Base-by-base conservation (phyloP, 2,888 invertebrate genomes). In the Papilio elwesi region DNA sequence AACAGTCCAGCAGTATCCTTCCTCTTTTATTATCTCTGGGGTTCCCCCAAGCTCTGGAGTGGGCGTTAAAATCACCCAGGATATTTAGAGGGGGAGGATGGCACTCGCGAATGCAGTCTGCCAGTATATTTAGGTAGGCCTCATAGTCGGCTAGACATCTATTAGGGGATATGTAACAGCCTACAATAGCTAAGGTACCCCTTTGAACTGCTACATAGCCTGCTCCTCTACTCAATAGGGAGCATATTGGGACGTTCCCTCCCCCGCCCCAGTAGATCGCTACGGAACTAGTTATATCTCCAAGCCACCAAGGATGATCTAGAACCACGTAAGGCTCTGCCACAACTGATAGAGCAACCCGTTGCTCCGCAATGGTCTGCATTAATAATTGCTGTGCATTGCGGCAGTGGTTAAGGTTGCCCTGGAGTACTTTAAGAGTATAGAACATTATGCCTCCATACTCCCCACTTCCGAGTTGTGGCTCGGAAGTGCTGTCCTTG, bases 281-380 rank as follows among this genome's bases (percentile, higher is more conserved):
- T 11, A 76, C 75, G 36, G 71, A 57, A 36, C 71, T 62, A 5
- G 51, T 57, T 8, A 26, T 7, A 59, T 76, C 76, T 2, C 72
- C 73, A 16, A 65, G 66, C 75, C 76, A 76, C 8, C 66, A 64
- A 38, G 67, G 66, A n/a, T 75, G 70, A 48, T 70, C 36, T 0
- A 76, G 76, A 1, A 77, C 62, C 1, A 0, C 62, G 36, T 78
- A 78, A 4, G 78, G 78, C 69, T 80, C 79, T 4, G 76, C 70
- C 4, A 77, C 76, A 8, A 77, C 70, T 1, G 74, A 76, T 0
- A 78, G 48, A 6, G 74, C 66, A 65, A 75, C 57, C 15, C 51
- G 68, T 53, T 64, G 52, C 65, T 75, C 73, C 63, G 68, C 59
- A 53, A 71, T 26, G 7, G 71, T 67, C 51, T 74, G 75, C 47